Base-by-base conservation (phyloP, 1,140 invertebrate species). In the Diabrotica virgifera region DNA sequence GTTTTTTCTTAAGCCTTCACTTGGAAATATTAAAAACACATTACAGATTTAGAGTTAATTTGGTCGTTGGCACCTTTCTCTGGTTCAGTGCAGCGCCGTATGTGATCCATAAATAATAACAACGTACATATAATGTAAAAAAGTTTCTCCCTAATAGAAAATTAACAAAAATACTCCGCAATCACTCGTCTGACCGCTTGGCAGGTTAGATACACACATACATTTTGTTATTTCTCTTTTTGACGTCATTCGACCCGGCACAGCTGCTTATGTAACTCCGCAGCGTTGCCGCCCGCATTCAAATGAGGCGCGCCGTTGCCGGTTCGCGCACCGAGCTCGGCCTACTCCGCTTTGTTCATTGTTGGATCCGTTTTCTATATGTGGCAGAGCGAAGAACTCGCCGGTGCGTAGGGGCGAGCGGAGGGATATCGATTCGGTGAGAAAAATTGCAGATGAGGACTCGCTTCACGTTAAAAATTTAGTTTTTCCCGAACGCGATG, bases 181-280 rank as follows among this genome's bases (percentile, higher is more conserved):
- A 46, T n/a, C n/a, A n/a, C 40, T 46, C n/a, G 40, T 8, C 40
- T 46, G 40, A n/a, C 40, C 24, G 24, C 24, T 24, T 46, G n/a
- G 40, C 40, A 46, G 40, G 40, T 46, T 46, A 46, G 40, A 46
- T 46, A 8, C 40, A 46, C n/a, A 8, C 40, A n/a, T 46, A 46
- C 40, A 46, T 46, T 46, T 46, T 46, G n/a, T 46, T 46, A 46
- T 46, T 46, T 46, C 40, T 46, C 40, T 46, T n/a, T 8, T 54
- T 74, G 73, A 73, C 73, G 73, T 75, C 73, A 73, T 58, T 62
- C 68, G 69, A 70, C 70, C 69, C 67, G 72, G 68, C 72, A 73
- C 70, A 75, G 70, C 71, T 75, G 73, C 72, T 75, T 75, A 75
- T 69, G 70, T 75, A 75, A 75, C 69, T 50, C 11, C 55, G 64